phyloP scores from a whole-genome alignment of 64 coral and sea anemone genomes.

The Astreopora myriophthalma region DNA sequence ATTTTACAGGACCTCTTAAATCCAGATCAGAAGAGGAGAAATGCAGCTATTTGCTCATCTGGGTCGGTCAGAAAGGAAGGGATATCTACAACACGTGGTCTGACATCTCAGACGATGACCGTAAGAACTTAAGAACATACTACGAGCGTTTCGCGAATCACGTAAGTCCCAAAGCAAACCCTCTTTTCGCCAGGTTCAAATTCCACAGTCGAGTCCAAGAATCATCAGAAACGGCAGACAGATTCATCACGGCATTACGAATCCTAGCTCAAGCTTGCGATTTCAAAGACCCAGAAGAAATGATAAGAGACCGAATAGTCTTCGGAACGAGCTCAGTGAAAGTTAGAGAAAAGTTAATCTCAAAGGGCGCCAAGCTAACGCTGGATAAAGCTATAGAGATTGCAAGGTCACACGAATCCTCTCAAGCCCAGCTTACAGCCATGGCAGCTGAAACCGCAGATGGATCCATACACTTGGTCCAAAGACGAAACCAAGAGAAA shows the following conservation, averaged over 20 bases:
- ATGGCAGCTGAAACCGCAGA: not conserved
- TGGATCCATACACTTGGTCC: too few species aligned
- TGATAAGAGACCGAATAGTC: conserved; percentile 55
- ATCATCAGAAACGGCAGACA: not conserved
- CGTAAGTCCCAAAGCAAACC: conserved; percentile 60
- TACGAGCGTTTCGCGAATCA: conserved; percentile 67
- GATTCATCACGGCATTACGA: not conserved
- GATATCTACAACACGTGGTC: too few species aligned
- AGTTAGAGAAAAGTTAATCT: conserved; percentile 46
- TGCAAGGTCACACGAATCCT: too few species aligned
- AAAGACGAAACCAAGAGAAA: not conserved
- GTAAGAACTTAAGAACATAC: conserved; percentile 33
- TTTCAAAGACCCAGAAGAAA: conserved; percentile 39
- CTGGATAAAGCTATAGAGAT: conserved; percentile 57
- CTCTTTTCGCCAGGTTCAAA: conserved; percentile 38
- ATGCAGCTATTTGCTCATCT: too few species aligned
- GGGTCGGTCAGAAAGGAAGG: too few species aligned
- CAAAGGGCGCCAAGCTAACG: conserved; percentile 32
- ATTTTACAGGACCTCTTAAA: too few species aligned
- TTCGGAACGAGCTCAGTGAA: conserved; percentile 46
- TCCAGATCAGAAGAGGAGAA: conserved; percentile 20
- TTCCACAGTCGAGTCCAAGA: conserved; percentile 32
- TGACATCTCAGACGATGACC: conserved; percentile 43
- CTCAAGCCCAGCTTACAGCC: conserved; percentile 17
- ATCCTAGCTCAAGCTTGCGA: conserved; percentile 29